Evolutionary conservation across 2,797 vertebrate species (phyloP).

Genomic region (Hybognathus amarus): DNA sequence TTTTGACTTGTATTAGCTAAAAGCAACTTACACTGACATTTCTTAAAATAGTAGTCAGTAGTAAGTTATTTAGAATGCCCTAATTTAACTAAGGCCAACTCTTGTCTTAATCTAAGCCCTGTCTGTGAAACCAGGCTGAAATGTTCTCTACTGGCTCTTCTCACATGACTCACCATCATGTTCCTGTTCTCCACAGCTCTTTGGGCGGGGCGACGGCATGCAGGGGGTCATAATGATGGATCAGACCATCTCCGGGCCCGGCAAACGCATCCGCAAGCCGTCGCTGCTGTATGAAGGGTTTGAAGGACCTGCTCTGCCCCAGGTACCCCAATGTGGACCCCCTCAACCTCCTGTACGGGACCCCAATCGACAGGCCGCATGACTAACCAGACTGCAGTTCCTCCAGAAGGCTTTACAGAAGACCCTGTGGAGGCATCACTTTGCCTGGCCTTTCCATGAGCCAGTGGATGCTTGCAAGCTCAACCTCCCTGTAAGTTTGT

Average conservation of each 20-base stretch:
- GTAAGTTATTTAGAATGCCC: background rate
- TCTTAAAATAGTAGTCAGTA: background rate
- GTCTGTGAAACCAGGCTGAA: background rate
- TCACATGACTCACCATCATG: background rate
- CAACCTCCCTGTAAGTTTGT: conserved; percentile 84
- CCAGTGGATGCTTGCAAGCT: conserved; percentile 89
- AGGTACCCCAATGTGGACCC: conserved; percentile 72
- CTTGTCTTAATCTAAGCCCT: background rate
- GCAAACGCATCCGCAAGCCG: conserved; percentile 93
- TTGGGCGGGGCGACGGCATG: conserved; percentile 70
- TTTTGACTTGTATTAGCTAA: background rate
- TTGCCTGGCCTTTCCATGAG: conserved; percentile 94
- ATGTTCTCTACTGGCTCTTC: background rate
- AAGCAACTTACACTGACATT: background rate
- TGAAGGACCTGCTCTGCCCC: conserved; percentile 87
- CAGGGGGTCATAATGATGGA: conserved; percentile 74
- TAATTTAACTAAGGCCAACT: background rate
- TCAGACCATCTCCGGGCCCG: conserved; percentile 77
- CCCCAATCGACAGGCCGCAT: conserved; percentile 82
- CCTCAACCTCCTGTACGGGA: conserved; percentile 82
- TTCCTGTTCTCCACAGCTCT: conserved; percentile 69
- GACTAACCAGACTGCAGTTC: conserved; percentile 94
- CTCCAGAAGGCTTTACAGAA: conserved; percentile 92
- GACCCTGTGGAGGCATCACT: conserved; percentile 93
- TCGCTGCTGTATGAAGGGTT: conserved; percentile 95